phyloP scores from a whole-genome alignment of 2,797 vertebrate species.

The Diplodus sargus region DNA sequence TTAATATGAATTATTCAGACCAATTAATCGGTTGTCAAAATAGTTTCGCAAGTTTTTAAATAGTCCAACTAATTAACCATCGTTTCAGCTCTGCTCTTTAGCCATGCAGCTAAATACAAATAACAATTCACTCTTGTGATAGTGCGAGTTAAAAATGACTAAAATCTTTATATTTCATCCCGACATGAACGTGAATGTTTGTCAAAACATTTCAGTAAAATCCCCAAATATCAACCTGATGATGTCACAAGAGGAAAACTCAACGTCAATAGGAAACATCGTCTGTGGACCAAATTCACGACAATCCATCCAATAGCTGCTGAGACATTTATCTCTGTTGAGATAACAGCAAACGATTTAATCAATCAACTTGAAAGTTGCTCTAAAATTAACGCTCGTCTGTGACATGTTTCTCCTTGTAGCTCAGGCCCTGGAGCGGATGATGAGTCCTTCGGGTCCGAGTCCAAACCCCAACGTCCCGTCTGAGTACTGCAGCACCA shows the following conservation, averaged over 20 bases:
- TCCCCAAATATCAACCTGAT: not conserved
- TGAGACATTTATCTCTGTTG: not conserved
- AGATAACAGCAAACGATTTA: not conserved
- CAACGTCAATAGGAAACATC: not conserved
- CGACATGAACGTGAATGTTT: not conserved
- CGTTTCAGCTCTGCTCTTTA: too few species aligned
- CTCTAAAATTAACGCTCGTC: conserved; percentile 7
- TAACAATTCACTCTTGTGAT: not conserved
- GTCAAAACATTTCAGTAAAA: not conserved
- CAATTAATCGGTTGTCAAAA: too few species aligned
- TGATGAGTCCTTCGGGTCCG: conserved; percentile 94
- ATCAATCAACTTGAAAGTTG: not conserved
- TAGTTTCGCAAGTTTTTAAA: too few species aligned
- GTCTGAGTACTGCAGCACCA: conserved; percentile 87
- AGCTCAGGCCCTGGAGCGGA: conserved; percentile 94
- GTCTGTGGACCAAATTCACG: not conserved
- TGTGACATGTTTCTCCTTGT: conserved; percentile 14
- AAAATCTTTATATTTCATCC: not conserved
- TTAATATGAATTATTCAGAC: too few species aligned
- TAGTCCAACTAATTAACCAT: too few species aligned
- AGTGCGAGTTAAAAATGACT: not conserved
- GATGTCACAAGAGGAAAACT: not conserved
- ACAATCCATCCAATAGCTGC: not conserved
- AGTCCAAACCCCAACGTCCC: conserved; percentile 88
- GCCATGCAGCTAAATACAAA: too few species aligned